Base-by-base conservation (phyloP, 2,797 vertebrate genomes). In the Lycodopsis pacificus region DNA sequence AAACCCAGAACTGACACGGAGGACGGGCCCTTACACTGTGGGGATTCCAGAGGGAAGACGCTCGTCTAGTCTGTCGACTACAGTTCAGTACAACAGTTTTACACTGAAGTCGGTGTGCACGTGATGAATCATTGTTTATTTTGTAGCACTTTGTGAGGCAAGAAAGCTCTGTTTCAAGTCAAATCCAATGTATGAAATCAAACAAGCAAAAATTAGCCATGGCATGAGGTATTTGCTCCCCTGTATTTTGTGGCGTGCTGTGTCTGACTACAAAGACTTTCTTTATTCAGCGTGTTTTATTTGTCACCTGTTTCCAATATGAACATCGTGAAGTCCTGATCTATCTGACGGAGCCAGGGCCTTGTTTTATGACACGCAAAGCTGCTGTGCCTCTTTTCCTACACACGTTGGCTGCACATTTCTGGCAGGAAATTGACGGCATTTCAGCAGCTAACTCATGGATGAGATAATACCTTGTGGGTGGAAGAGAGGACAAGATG, bases 261-360 rank as follows among this genome's bases (percentile, higher is more conserved):
- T 72, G 83, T 84, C 79, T 13, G 64, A 91, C 93, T 93, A 93
- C 93, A 93, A 93, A 93, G 93, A 67, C 88, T 84, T 83, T 83
- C 84, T 91, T 90, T 83, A 91, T 92, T 87, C 86, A 10, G 65
- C 72, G 42, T 89, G 80, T 91, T 91, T 93, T 93, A 94, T 94
- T 93, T 94, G 94, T 95, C 94, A 95, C 95, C 93, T 95, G 95
- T 90, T 95, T 95, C 83, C 92, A 94, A 94, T 94, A 94, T 92
- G 92, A 92, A 94, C 86, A 88, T 87, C 78, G 86, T 91, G 85
- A 92, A 90, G 90, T 87, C 85, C 86, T 85, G 86, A 88, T 89
- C 86, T 88, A 76, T 93, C 84, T 82, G 74, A 86, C 70, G 81
- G 81, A 88, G 90, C 89, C 84, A 76, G 85, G 83, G 83, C 79